Base-by-base conservation (phyloP, 2,888 invertebrate genomes). In the Zonitis immaculata region DNA sequence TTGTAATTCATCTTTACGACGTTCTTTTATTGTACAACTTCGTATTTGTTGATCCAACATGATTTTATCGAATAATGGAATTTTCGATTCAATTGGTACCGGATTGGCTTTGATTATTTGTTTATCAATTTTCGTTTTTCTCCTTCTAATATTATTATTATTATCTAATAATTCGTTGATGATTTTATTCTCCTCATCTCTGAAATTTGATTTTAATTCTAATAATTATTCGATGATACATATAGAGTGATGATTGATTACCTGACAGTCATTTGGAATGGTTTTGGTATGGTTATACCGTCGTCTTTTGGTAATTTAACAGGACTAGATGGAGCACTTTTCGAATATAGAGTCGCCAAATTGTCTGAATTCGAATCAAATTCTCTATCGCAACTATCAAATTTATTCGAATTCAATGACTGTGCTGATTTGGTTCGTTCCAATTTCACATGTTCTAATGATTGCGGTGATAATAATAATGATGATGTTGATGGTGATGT, bases 191-290 rank as follows among this genome's bases (percentile, higher is more conserved):
- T 84, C 85, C 69, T 86, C 84, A 62, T 87, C 86, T 68, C 87
- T 87, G 66, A 51, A 75, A 16, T 52, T 6, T 47, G 46, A 26
- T 14, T 16, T 49, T n/a, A 22, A 12, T 27, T n/a, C n/a, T n/a
- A n/a, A n/a, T n/a, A n/a, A 43, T 27, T 16, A 42, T 60, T 54
- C 51, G 39, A 48, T 52, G 32, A 51, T 22, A 16, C 27, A 27
- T 39, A 44, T 27, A 51, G 9, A 30, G 26, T 27, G 6, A 28
- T 11, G 43, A 44, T 12, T 9, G 54, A 54, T 65, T 75, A 86
- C 87, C 86, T 82, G 61, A 84, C 78, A 1, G 85, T 85, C 80
- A 87, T 86, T 72, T 82, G 82, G 69, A 87, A 87, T 2, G 87
- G 85, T 68, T 84, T 84, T 0, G 86, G 84, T 51, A 85, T 77